phyloP scores from a whole-genome alignment of 1,140 invertebrate species.

The Zaprionus lachaisei region DNA sequence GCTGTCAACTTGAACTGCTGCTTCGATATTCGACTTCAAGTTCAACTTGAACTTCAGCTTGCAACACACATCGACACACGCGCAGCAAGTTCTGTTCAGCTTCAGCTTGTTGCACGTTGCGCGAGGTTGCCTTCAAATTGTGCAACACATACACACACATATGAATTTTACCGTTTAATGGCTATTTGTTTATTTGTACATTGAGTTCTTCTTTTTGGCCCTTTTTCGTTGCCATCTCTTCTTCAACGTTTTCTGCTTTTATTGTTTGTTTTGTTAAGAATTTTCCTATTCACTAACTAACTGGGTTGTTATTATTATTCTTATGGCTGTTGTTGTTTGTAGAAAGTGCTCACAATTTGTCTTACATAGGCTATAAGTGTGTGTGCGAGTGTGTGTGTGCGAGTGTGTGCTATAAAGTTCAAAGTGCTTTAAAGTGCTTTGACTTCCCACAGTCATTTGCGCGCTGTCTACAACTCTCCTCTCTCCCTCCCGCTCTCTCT shows the following conservation, averaged over 20 bases:
- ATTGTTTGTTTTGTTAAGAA: slow-evolving; percentile 49
- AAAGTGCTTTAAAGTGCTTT: slow-evolving; percentile 78
- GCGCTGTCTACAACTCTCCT: slow-evolving; percentile 3
- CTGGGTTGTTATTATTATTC: slow-evolving; percentile 49
- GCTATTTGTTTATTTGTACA: slow-evolving; percentile 43
- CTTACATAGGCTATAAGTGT: slow-evolving; percentile 10
- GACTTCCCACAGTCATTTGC: slow-evolving; percentile 56
- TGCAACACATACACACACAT: slow-evolving; percentile 23
- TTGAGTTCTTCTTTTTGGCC: slow-evolving; percentile 35
- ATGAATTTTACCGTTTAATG: slow-evolving; percentile 46
- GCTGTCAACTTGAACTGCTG: slow-evolving; percentile 15
- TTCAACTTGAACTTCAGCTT: slow-evolving; percentile 16
- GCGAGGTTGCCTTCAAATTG: slow-evolving; percentile 18
- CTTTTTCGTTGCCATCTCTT: background rate
- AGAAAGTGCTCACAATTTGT: slow-evolving; percentile 58
- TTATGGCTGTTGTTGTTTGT: slow-evolving; percentile 32
- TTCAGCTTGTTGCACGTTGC: too few species aligned
- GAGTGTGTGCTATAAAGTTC: slow-evolving; percentile 58
- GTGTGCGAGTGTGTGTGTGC: slow-evolving; percentile 6
- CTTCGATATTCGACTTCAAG: slow-evolving; percentile 3
- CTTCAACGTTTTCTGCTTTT: slow-evolving; percentile 7
- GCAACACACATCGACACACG: background rate
- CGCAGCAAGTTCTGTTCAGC: background rate
- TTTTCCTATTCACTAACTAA: slow-evolving; percentile 58
- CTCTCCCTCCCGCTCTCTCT: background rate